Percentiles rank a stretch among this genome's conserved stretches.
phyloP scores from a whole-genome alignment of 2,113 vertebrate species.

The Arothron firmamentum region DNA sequence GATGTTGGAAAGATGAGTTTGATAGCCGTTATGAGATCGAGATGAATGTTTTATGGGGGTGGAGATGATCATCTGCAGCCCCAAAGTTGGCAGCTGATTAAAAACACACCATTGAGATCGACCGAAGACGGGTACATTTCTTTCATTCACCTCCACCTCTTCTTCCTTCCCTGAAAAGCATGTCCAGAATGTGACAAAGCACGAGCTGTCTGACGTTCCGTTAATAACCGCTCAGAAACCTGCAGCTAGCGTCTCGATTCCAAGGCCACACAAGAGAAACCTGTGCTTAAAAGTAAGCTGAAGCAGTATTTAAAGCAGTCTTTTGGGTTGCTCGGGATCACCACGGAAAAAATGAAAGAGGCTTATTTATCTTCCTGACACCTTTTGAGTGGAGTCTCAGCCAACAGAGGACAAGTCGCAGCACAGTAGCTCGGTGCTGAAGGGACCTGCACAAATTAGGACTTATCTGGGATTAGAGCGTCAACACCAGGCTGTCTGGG shows the following conservation, averaged over 20 bases:
- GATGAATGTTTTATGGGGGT: constrained; percentile 57
- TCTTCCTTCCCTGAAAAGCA: background rate
- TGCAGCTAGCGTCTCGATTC: constrained; percentile 1
- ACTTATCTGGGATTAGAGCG: constrained; percentile 15
- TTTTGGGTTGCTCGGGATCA: constrained; percentile 30
- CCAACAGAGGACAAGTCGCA: constrained; percentile 22
- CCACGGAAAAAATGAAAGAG: constrained; percentile 10
- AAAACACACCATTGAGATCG: constrained; percentile 23
- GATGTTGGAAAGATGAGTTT: constrained; percentile 13
- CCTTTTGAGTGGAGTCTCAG: constrained; percentile 35
- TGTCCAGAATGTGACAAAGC: constrained; percentile 16
- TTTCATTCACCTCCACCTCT: background rate
- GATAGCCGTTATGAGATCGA: constrained; percentile 10
- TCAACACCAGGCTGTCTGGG: constrained; percentile 8
- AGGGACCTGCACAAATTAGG: constrained; percentile 2
- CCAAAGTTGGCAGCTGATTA: constrained; percentile 34
- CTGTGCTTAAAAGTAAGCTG: background rate
- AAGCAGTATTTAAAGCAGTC: constrained; percentile 46
- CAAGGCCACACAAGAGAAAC: background rate
- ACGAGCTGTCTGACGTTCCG: constrained; percentile 11
- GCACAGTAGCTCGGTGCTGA: background rate
- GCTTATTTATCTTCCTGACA: constrained; percentile 37
- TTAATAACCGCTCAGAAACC: constrained; percentile 28
- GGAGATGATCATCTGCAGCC: constrained; percentile 51
- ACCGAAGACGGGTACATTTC: constrained; percentile 45